Base-by-base conservation (phyloP, 2,888 invertebrate genomes). In the Elgonia sp. region DNA sequence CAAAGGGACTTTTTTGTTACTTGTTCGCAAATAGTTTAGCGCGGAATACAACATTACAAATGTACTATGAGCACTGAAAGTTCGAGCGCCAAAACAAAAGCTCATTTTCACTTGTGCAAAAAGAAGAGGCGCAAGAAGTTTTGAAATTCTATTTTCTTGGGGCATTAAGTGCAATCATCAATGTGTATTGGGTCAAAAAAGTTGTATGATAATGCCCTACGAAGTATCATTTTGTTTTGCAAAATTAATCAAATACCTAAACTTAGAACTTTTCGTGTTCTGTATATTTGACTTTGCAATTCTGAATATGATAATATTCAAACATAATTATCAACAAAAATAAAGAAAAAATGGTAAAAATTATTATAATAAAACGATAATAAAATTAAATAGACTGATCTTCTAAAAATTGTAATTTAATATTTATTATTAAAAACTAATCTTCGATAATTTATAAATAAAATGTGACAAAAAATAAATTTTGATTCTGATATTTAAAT, bases 21-120 rank as follows among this genome's bases (percentile, higher is more conserved):
- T 67, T 46, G 42, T 67, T 67, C 14, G 18, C 46, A 46, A 9
- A 67, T 65, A 39, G 63, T 65, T 39, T 40, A 39, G 55, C 20
- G 29, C 42, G 8, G 12, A 20, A 37, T 21, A 21, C 50, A 63
- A 20, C 55, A n/a, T 50, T 63, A 76, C 75, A 60, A 55, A 60
- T 21, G 16, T 60, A 55, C 21, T 29, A 29, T 29, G 29, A 16
- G 62, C 8, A 55, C 2, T n/a, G n/a, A 62, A 75, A 60, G 21
- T 60, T 46, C 16, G 10, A 21, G 42, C 29, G 42, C 42, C 21
- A 62, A 42, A 75, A 60, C 60, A 73, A 29, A 55, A 73, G 39
- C 20, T 73, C 72, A 57, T 57, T 73, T 73, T 29, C 29, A 46
- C 46, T 37, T 39, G 70, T 37, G 29, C 29, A 53, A 70, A 67